phyloP scores from a whole-genome alignment of 2,113 vertebrate genomes.

The Gymnogyps californianus region DNA sequence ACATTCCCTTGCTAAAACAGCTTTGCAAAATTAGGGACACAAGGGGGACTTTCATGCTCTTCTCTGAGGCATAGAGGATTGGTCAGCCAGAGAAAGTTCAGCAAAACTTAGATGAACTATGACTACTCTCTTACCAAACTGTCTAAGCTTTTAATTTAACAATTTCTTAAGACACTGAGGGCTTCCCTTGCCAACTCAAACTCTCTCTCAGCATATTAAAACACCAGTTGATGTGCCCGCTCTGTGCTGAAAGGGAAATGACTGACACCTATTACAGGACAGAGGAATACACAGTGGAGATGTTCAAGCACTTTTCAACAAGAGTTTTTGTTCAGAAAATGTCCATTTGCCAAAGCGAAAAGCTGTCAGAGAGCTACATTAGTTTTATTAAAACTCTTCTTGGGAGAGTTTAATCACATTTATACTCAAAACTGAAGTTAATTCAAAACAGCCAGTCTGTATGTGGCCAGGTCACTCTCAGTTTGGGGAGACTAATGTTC shows the following conservation, averaged over 20 bases:
- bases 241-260: neutral
- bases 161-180: neutral
- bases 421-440: neutral
- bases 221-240: neutral
- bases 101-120: neutral
- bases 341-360: neutral
- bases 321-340: neutral
- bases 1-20: neutral
- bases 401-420: neutral
- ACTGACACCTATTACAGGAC: neutral
- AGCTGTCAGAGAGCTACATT: neutral
- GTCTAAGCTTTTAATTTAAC: neutral
- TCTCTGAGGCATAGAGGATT: neutral
- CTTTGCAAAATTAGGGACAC: constrained; percentile 32
- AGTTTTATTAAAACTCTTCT: neutral
- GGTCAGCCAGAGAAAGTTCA: neutral
- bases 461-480: neutral
- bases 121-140: neutral
- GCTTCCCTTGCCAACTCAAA: neutral
- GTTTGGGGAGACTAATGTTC: neutral
- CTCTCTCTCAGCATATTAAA: neutral
- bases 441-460: neutral
- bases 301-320: neutral
- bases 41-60: neutral
- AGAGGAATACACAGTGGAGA: neutral